Percentiles rank a stretch among this genome's conserved stretches.
Evolutionary conservation across 2,113 vertebrate genomes (phyloP).

Genomic region (Talpa occidentalis): DNA sequence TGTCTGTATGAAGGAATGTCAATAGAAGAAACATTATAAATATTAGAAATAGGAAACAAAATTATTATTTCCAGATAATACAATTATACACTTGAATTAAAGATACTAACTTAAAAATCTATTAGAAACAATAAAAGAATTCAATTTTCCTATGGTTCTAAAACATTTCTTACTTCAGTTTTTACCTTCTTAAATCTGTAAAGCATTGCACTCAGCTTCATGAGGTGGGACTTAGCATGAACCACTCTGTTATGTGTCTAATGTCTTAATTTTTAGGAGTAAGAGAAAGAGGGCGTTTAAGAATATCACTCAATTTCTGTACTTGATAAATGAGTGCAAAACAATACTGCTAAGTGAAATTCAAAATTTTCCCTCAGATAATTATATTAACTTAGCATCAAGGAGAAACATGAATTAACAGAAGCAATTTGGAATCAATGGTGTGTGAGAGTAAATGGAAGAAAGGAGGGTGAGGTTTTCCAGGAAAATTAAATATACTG

Average conservation of each 20-base stretch:
- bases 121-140: not conserved
- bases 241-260: not conserved
- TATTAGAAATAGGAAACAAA: not conserved
- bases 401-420: not conserved
- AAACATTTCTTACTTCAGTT: not conserved
- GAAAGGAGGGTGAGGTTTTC: not conserved
- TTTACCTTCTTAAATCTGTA: not conserved
- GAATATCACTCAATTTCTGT: not conserved
- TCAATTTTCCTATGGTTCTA: not conserved
- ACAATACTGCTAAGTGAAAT: not conserved
- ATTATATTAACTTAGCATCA: not conserved
- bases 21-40: no score
- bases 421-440: not conserved
- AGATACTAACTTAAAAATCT: not conserved
- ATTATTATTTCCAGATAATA: not conserved
- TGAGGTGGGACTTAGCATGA: not conserved
- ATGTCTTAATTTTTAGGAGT: not conserved
- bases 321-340: not conserved
- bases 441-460: not conserved
- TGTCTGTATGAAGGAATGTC: no score
- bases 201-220: not conserved
- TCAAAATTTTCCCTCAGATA: not conserved
- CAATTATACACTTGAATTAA: not conserved
- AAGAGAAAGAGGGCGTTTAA: not conserved
- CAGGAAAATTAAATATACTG: not conserved